A percentile compares a stretch with the other conserved stretches of the same genome.
Conservation (phyloP, 1,140 invertebrate genomes). For the Archegozetes longisetosus region DNA sequence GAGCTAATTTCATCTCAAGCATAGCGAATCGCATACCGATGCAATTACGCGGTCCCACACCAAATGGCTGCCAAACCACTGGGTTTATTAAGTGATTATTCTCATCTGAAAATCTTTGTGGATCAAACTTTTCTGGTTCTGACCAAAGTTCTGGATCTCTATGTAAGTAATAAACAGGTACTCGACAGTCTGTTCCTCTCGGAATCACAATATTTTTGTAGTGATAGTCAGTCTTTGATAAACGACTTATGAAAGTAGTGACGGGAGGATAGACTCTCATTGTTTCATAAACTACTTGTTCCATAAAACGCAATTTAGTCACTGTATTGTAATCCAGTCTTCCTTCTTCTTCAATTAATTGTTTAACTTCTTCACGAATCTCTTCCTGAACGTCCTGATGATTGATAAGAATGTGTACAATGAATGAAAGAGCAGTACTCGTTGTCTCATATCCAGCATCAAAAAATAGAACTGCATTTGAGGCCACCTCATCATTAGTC, state of each 20-base stretch:
- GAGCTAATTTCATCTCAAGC: constrained; percentile 10
- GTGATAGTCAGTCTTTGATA: not conserved
- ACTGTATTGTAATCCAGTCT: constrained; percentile 21
- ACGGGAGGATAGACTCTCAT: constrained; percentile 29
- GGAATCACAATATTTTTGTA: not conserved
- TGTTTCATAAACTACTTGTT: constrained; percentile 29
- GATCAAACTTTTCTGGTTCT: constrained; percentile 18
- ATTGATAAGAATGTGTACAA: constrained; percentile 16
- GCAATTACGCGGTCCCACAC: constrained; percentile 13
- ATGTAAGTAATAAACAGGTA: constrained; percentile 27
- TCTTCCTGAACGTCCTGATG: constrained; percentile 19
- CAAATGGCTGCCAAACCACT: constrained; percentile 5
- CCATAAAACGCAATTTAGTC: constrained; percentile 27
- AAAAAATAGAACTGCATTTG: not conserved
- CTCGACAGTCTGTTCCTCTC: constrained; percentile 3
- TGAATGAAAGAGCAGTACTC: constrained; percentile 17
- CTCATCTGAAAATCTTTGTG: constrained; percentile 17
- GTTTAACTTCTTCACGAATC: constrained; percentile 16
- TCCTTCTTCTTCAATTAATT: not conserved
- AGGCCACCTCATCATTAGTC: not conserved
- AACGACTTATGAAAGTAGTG: constrained; percentile 1
- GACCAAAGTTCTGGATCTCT: constrained; percentile 20
- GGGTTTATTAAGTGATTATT: constrained; percentile 9
- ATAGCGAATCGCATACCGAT: constrained; percentile 14
- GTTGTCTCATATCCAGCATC: constrained; percentile 22